A percentile compares a stretch with the other conserved stretches of the same genome.
Evolutionary conservation across 2,797 vertebrate species (phyloP).

Genomic region (Serranus cabrilla): DNA sequence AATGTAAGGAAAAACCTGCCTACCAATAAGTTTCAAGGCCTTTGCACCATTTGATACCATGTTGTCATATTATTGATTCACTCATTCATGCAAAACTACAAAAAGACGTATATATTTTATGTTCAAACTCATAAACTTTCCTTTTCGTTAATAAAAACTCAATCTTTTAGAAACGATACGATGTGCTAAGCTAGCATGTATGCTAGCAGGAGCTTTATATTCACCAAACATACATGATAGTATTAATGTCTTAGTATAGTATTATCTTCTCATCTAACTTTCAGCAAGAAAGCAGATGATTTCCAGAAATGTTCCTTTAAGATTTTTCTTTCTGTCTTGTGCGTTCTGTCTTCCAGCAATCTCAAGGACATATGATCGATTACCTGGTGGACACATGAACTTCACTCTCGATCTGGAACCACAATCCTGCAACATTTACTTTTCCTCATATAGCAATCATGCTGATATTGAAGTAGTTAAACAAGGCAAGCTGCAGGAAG

Average conservation of each 20-base stretch:
- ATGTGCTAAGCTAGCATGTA: not conserved
- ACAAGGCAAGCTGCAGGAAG: not conserved
- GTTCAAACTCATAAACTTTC: too few species aligned
- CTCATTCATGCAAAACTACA: too few species aligned
- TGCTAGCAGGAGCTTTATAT: not conserved
- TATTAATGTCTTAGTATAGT: too few species aligned
- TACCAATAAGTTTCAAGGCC: too few species aligned
- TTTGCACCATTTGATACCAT: too few species aligned
- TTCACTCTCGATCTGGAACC: not conserved
- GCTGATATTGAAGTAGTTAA: not conserved
- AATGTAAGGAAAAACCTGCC: too few species aligned
- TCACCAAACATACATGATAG: not conserved
- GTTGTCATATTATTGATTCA: too few species aligned
- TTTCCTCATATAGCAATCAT: rapidly evolving
- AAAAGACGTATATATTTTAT: too few species aligned
- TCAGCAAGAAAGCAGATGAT: too few species aligned
- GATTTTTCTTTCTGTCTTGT: not conserved
- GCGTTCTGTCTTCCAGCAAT: constrained; percentile 20
- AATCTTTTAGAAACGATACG: too few species aligned
- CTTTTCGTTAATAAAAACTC: too few species aligned
- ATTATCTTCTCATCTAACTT: not conserved
- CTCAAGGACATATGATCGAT: rapidly evolving
- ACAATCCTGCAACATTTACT: constrained; percentile 50
- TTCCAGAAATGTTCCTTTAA: not conserved
- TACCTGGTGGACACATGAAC: rapidly evolving